Percentiles rank a stretch among this genome's conserved stretches.
Conservation (phyloP, 1,140 invertebrate species). For the Harlomillsia oculata region DNA sequence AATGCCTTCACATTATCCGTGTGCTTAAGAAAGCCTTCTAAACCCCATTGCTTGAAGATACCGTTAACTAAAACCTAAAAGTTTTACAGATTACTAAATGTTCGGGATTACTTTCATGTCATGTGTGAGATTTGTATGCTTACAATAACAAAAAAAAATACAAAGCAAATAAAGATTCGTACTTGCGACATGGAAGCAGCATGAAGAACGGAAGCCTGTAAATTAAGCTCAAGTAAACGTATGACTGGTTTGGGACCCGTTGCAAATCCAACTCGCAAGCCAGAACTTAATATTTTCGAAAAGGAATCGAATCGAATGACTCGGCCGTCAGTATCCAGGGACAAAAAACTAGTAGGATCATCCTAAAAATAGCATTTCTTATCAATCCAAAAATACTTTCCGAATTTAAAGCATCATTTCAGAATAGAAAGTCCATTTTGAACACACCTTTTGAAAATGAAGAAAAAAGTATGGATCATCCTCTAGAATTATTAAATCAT, state of each 20-base stretch:
- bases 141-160: constrained; percentile 1
- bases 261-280: constrained; percentile 59
- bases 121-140: too few species aligned
- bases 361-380: constrained; percentile 39
- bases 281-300: constrained; percentile 65
- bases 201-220: constrained; percentile 63
- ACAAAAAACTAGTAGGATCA: constrained; percentile 57
- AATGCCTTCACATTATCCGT: constrained; percentile 51
- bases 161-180: constrained; percentile 19
- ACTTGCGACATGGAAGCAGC: constrained; percentile 64
- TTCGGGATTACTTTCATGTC: too few species aligned
- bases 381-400: neutral
- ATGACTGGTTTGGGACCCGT: constrained; percentile 56
- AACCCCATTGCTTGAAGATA: constrained; percentile 52
- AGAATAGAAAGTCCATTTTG: neutral
- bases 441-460: constrained; percentile 51
- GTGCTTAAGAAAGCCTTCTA: constrained; percentile 52
- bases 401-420: neutral
- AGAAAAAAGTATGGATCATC: constrained; percentile 74
- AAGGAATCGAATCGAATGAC: constrained; percentile 70
- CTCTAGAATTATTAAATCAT: constrained; percentile 67
- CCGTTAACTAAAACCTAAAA: constrained; percentile 53
- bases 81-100: neutral
- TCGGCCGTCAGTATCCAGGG: constrained; percentile 62
- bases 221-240: constrained; percentile 54